Evolutionary conservation across 2,113 vertebrate species (phyloP), one percentile per base, ranked within the genome.

Genomic region (Onychostoma macrolepis): DNA sequence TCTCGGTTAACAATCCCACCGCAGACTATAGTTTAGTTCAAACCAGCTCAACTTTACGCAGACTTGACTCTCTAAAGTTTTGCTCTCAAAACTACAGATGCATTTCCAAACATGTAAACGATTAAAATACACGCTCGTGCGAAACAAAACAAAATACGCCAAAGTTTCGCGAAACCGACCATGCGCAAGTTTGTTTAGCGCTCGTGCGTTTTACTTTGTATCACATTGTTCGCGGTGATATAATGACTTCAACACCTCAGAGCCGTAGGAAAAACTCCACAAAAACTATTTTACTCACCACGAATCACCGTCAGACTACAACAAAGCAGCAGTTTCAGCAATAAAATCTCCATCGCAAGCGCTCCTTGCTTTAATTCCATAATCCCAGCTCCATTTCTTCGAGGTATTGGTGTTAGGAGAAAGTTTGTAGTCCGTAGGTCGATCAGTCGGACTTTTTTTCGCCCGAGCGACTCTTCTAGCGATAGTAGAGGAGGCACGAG

Each of bases 401-500:
- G 84, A 83, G 82, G 69, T 85, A 72, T 86, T 12, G n/a, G 87
- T 63, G 87, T 80, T 69, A 71, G 76, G 74, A 79, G 72, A 79
- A 67, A 79, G 74, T 79, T 79, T 56, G 65, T 24, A 80, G 75
- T 78, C 61, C 65, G 61, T 71, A 36, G 63, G 75, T 86, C 76
- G 75, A 65, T 43, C 61, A 43, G 21, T 86, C 45, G 75, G 58
- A 41, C 61, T 79, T 80, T 80, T 78, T 92, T 90, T 89, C 81
- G 79, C 45, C 53, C 72, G 85, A 84, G 53, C 41, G 58, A 85
- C 76, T 88, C 91, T 67, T 90, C 90, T 88, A 88, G 91, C 89
- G 90, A 91, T 92, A 88, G 77, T 78, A 83, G 89, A 88, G 87
- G 82, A 84, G 86, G 56, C 65, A 88, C 67, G 69, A 84, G 77